A percentile compares a stretch with the other conserved stretches of the same genome.
These are phyloP conservation scores for Arge pagana DNA, from an alignment of 2,888 invertebrate species.

Conservation along the genomic window DNA sequence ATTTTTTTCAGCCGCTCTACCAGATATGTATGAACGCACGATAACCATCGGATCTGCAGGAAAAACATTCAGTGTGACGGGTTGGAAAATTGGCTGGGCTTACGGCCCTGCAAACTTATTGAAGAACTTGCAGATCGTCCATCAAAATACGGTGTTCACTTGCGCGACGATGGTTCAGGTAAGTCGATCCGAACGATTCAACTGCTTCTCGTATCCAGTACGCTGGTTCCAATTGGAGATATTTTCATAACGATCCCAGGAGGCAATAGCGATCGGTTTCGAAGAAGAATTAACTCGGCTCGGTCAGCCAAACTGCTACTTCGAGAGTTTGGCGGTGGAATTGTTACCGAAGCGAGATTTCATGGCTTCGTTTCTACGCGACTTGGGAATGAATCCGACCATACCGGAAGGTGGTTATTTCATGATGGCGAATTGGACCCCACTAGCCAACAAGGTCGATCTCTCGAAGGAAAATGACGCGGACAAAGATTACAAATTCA, in stretches of 20 bases:
- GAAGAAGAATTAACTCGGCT: constrained; percentile 79
- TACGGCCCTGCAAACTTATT: constrained; percentile 86
- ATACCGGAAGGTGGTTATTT: constrained; percentile 98
- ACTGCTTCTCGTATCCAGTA: background rate
- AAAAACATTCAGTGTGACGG: constrained; percentile 97
- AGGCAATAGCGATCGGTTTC: constrained; percentile 88
- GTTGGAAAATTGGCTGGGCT: constrained; percentile 97
- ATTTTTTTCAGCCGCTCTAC: constrained; percentile 73
- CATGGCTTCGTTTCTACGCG: constrained; percentile 73
- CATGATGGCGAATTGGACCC: constrained; percentile 90
- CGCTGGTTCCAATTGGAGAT: background rate
- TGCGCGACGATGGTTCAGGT: constrained; percentile 87
- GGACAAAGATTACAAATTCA: constrained; percentile 87
- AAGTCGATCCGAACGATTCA: constrained; percentile 22
- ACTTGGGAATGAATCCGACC: constrained; percentile 87
- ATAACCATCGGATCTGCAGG: constrained; percentile 97
- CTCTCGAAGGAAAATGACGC: constrained; percentile 72
- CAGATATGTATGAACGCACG: constrained; percentile 97
- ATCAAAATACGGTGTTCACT: constrained; percentile 94
- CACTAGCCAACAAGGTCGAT: constrained; percentile 72
- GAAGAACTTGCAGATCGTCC: constrained; percentile 81
- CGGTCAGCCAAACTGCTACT: constrained; percentile 80
- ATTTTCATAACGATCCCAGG: constrained; percentile 60
- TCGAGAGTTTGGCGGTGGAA: constrained; percentile 75
- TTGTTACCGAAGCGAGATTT: constrained; percentile 79